Conservation (phyloP, 2,113 vertebrate species). For the Phalacrocorax carbo region DNA sequence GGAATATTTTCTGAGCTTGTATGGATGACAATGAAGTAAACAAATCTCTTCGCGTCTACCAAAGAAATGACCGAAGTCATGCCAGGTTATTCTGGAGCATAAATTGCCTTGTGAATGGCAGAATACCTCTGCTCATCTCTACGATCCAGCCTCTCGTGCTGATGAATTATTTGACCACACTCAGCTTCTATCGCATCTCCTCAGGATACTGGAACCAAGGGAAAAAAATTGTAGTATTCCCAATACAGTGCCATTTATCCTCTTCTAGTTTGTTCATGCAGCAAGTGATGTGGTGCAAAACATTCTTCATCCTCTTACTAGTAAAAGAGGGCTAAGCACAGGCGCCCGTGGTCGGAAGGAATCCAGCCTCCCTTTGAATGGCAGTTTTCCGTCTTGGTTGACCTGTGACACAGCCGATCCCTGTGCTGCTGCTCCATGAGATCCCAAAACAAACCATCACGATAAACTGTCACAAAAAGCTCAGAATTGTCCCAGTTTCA, state of each 20-base stretch:
- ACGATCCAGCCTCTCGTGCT: background rate
- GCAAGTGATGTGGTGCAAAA: background rate
- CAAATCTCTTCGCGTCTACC: background rate
- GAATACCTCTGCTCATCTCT: background rate
- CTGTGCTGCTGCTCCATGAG: background rate
- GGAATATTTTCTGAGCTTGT: background rate
- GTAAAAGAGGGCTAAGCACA: background rate
- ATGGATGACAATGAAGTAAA: background rate
- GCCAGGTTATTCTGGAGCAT: background rate
- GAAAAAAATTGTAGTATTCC: fast-evolving
- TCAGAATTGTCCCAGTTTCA: background rate
- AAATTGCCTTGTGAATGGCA: background rate
- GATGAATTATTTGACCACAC: background rate
- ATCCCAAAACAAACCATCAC: background rate
- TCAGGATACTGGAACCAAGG: background rate
- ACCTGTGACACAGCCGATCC: background rate
- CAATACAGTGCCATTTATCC: fast-evolving
- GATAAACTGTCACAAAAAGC: background rate
- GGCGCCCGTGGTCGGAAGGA: background rate
- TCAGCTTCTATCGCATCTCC: background rate
- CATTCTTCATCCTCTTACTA: background rate
- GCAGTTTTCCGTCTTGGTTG: background rate
- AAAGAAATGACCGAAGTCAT: background rate
- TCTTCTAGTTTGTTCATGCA: background rate
- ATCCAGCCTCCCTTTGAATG: background rate